Percentiles rank a stretch among this genome's conserved stretches.
Conservation (phyloP, 2,888 invertebrate species). For the Callimorpha dominula region DNA sequence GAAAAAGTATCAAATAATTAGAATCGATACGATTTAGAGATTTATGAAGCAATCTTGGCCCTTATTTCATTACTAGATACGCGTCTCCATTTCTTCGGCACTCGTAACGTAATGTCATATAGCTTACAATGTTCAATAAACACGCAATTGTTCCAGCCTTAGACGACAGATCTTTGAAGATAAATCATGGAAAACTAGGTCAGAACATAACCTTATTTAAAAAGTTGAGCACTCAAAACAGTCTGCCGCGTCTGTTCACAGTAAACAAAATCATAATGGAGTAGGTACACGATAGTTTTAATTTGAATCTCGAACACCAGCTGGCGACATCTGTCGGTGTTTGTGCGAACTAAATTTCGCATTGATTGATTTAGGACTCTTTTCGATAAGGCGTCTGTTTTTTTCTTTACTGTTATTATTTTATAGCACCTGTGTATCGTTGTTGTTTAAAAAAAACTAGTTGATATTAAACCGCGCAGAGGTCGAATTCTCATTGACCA, state of each 20-base stretch:
- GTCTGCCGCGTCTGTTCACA: conserved; percentile 30
- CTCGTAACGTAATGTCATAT: no score
- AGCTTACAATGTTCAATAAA: no score
- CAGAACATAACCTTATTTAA: conserved; percentile 27
- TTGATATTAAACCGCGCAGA: background rate
- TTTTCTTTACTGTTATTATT: background rate
- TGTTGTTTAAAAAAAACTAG: background rate
- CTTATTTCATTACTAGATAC: no score
- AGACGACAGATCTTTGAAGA: background rate
- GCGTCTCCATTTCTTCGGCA: no score
- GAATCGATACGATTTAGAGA: background rate
- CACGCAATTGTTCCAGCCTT: no score
- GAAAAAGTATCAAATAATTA: background rate
- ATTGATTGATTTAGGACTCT: conserved; percentile 20
- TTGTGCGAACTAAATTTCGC: conserved; percentile 38
- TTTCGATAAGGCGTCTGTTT: background rate
- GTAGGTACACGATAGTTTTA: conserved; percentile 37
- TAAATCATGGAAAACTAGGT: conserved; percentile 29
- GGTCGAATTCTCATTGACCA: background rate
- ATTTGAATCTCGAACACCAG: conserved; percentile 32
- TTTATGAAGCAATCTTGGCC: background rate
- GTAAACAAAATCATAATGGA: conserved; percentile 43
- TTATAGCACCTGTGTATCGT: background rate
- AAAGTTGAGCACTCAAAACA: conserved; percentile 47
- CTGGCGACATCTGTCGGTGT: conserved; percentile 52